Evolutionary conservation across 2,797 vertebrate genomes (phyloP), one percentile per base, ranked within the genome.

Genomic region (Rhynchotus rufescens): DNA sequence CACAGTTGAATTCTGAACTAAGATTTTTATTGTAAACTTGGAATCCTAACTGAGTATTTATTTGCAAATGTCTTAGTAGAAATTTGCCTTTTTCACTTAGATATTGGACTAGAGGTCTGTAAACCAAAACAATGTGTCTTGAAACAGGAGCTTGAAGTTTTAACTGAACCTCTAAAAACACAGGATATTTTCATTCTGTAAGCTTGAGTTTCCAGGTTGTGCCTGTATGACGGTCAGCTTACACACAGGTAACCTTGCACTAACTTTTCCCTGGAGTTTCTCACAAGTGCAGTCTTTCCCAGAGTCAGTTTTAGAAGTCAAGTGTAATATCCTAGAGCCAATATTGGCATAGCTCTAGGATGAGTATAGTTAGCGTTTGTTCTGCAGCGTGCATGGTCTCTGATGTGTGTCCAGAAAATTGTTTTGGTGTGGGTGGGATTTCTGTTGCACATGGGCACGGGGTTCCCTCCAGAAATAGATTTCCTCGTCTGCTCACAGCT

Each of bases 401-500:
- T 92, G 88, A 94, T 82, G 62, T 75, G 40, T 40, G 60, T 91
- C 88, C 92, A 76, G 86, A 89, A 94, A 91, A 83, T 88, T 74
- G 49, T 90, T 91, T 67, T 87, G 92, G 62, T 95, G 72, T 77
- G 92, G 84, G 81, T 94, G 74, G 90, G 74, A 77, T 95, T 86
- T 86, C 67, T 87, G 12, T 95, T 90, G 64, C 90, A 42, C 26
- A 2, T 45, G 61, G 81, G 80, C 68, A 82, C 1, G 0, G n/a
- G 61, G 23, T 86, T 92, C 62, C 47, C 77, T 88, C 81, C 86
- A 64, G 72, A 85, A 92, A 84, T 96, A 86, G 28, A 74, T 91
- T 92, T 94, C 76, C 45, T 94, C 84, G 76, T 90, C 57, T 64
- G 93, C 52, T 68, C 54, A 93, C 90, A 96, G 86, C 88, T 94